These are phyloP conservation scores for Polypterus senegalus DNA, from an alignment of 2,113 vertebrate genomes.

Conservation along the genomic window DNA sequence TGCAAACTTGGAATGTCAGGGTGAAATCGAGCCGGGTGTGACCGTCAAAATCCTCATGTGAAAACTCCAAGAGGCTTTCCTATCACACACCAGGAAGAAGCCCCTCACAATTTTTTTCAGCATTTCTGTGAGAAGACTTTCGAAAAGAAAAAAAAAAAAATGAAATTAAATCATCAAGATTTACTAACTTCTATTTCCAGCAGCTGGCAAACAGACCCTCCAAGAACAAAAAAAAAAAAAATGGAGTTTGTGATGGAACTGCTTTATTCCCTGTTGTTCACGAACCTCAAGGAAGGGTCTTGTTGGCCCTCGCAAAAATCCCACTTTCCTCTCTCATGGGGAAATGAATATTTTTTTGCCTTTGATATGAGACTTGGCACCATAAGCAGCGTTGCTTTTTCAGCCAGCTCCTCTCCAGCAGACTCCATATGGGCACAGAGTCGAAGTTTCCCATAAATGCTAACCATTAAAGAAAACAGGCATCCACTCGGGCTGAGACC, in stretches of 20 bases:
- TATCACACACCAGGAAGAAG: too few species aligned
- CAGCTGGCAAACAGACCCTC: slow-evolving; percentile 24
- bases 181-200: background rate
- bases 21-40: too few species aligned
- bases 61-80: too few species aligned
- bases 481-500: slow-evolving; percentile 2
- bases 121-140: too few species aligned
- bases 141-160: too few species aligned
- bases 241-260: background rate
- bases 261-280: background rate
- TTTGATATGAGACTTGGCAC: slow-evolving; percentile 26
- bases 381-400: slow-evolving; percentile 17
- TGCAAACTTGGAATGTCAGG: too few species aligned
- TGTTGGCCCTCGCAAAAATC: background rate
- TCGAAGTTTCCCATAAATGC: slow-evolving; percentile 1
- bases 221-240: background rate
- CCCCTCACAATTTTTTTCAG: too few species aligned
- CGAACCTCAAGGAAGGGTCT: background rate
- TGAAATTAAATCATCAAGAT: too few species aligned
- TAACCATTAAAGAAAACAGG: slow-evolving; percentile 1
- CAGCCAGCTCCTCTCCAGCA: background rate
- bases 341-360: slow-evolving; percentile 18
- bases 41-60: too few species aligned
- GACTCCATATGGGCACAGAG: slow-evolving; percentile 18
- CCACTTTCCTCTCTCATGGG: slow-evolving; percentile 15